These are phyloP conservation scores for Chloroclystis v-ata DNA, from an alignment of 2,888 invertebrate species.

Conservation along the genomic window DNA sequence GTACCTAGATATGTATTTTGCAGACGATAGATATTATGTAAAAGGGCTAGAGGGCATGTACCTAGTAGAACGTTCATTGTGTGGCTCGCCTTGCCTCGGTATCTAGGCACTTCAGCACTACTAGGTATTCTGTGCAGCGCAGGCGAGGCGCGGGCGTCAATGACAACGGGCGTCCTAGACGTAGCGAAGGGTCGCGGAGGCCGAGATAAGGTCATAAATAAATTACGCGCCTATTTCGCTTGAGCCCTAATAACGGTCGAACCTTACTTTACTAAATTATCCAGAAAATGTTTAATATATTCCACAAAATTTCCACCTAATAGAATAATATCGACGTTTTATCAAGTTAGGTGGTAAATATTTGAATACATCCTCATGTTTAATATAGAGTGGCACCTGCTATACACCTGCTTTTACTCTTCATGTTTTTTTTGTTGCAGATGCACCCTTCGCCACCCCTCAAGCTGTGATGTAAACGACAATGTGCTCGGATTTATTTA, in stretches of 20 bases:
- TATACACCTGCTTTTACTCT: conserved; percentile 16
- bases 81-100: conserved; percentile 13
- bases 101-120: conserved; percentile 1
- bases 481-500: conserved; percentile 1
- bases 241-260: conserved; percentile 6
- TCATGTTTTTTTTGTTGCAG: conserved; percentile 6
- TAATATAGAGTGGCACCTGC: conserved; percentile 22
- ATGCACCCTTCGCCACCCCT: conserved; percentile 10
- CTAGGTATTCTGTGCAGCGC: conserved; percentile 7
- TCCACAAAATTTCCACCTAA: background rate
- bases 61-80: conserved; percentile 12
- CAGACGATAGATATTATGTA: conserved; percentile 9
- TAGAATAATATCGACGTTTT: background rate
- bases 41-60: conserved; percentile 13
- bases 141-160: conserved; percentile 20
- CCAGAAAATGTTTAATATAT: background rate
- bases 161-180: conserved; percentile 26
- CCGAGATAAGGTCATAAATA: conserved; percentile 31
- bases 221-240: conserved; percentile 25
- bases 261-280: conserved; percentile 7
- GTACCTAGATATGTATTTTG: too few species aligned
- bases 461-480: background rate
- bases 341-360: conserved; percentile 1
- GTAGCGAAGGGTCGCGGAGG: conserved; percentile 26
- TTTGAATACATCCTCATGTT: conserved; percentile 4